Base-by-base conservation (phyloP, 2,113 vertebrate genomes). In the Vireo altiloquus region DNA sequence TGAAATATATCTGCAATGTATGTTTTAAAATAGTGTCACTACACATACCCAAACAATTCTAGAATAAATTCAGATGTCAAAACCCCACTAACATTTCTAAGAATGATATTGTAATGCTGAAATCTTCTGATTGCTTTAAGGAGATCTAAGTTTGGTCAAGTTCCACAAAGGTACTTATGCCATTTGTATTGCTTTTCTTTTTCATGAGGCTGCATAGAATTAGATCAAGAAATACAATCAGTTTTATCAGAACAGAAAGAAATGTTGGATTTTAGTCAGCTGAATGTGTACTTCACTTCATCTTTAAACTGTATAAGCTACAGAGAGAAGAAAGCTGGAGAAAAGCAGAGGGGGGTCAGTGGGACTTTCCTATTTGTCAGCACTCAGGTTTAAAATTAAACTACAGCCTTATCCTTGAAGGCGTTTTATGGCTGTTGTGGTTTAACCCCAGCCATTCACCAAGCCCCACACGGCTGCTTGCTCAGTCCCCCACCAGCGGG, bases 391-490 rank as follows among this genome's bases (percentile, higher is more conserved):
- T 82, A 49, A 70, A 82, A 39, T 31, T 56, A 79, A 75, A 27
- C 19, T 61, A n/a, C 2, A 10, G 6, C 9, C 19, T 82, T 81
- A 42, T 46, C 4, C 7, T 46, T 30, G 59, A 30, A 70, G 39
- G 18, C 9, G 40, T 84, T 61, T 81, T 40, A 11, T 2, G 19
- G 18, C 37, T 74, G 5, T 37, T 0, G 0, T 37, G 44, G 17
- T 50, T 57, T 74, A 44, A 37, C 18, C 27, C 15, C 33, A 50
- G 27, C 7, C 22, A 16, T 18, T 42, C 7, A 22, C 42, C 35
- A 33, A 27, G 15, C 31, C 17, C 35, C 11, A 23, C 0, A 0
- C 13, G 37, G 17, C 42, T 25, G 22, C 21, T 71, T 0, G 0
- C 18, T 65, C 31, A 9, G 10, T 72, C 6, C 37, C 35, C 22